Conservation (phyloP, 2,888 invertebrate genomes). For the Crioceris asparagi region DNA sequence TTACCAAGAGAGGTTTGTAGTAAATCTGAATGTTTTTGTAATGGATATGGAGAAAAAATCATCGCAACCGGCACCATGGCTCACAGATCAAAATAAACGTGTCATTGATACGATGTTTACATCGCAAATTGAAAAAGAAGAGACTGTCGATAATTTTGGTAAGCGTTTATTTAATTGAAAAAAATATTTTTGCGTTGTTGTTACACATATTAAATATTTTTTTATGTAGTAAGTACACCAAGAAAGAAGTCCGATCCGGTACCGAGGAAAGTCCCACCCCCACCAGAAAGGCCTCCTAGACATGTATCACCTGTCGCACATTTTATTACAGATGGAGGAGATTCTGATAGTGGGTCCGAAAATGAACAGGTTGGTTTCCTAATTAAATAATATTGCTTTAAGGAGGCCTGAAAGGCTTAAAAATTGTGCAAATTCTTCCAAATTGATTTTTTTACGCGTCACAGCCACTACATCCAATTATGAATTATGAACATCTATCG, state of each 20-base stretch:
- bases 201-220: no score
- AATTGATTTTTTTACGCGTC: no score
- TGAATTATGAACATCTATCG: no score
- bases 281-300: slow-evolving; percentile 36
- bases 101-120: slow-evolving; percentile 56
- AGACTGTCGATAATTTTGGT: slow-evolving; percentile 77
- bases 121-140: slow-evolving; percentile 69
- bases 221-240: slow-evolving; percentile 11
- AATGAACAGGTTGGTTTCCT: slow-evolving; percentile 20
- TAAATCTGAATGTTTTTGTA: slow-evolving; percentile 60
- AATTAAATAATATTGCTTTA: no score
- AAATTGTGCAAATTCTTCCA: no score
- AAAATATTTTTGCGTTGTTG: no score
- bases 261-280: slow-evolving; percentile 24
- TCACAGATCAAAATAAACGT: slow-evolving; percentile 52
- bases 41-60: slow-evolving; percentile 59
- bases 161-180: slow-evolving; percentile 17
- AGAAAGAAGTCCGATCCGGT: slow-evolving; percentile 32
- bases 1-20: slow-evolving; percentile 58
- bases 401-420: no score
- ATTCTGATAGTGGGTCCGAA: slow-evolving; percentile 27
- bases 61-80: slow-evolving; percentile 63
- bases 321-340: slow-evolving; percentile 21
- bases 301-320: slow-evolving; percentile 26
- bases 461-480: no score